Percentiles rank a stretch among this genome's conserved stretches.
Conservation (phyloP, 1,140 invertebrate species). For the Thalassaphorura encarpata region DNA sequence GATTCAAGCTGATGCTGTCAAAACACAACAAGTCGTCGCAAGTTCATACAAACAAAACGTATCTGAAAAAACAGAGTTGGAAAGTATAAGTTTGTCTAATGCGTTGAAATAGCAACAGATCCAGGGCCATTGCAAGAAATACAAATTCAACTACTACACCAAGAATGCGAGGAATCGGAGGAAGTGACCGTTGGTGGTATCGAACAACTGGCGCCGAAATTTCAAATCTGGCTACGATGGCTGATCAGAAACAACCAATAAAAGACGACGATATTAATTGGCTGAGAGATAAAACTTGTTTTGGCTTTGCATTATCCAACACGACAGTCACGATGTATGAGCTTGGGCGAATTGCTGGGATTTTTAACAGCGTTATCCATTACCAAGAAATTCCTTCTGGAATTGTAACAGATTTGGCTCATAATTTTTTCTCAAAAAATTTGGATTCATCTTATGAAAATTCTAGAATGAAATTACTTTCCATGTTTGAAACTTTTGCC, state of each 20-base stretch:
- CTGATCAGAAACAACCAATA: not conserved
- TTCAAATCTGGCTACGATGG: not conserved
- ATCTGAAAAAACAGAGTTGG: not conserved
- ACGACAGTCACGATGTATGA: not conserved
- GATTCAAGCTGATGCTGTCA: not conserved
- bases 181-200: not conserved
- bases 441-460: not conserved
- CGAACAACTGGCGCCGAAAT: not conserved
- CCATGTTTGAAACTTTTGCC: not conserved
- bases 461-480: not conserved
- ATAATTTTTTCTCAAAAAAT: not conserved
- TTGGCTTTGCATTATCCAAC: not conserved
- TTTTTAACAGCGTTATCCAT: not conserved
- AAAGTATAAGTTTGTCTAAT: not conserved
- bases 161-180: too few species aligned
- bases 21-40: not conserved
- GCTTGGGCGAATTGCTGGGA: not conserved
- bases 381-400: not conserved
- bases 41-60: not conserved
- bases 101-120: too few species aligned
- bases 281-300: not conserved
- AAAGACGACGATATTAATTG: not conserved
- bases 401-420: not conserved
- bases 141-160: too few species aligned
- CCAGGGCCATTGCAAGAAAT: too few species aligned